phyloP scores from a whole-genome alignment of 2,797 vertebrate species.

The Hydrocynus forskahlii region DNA sequence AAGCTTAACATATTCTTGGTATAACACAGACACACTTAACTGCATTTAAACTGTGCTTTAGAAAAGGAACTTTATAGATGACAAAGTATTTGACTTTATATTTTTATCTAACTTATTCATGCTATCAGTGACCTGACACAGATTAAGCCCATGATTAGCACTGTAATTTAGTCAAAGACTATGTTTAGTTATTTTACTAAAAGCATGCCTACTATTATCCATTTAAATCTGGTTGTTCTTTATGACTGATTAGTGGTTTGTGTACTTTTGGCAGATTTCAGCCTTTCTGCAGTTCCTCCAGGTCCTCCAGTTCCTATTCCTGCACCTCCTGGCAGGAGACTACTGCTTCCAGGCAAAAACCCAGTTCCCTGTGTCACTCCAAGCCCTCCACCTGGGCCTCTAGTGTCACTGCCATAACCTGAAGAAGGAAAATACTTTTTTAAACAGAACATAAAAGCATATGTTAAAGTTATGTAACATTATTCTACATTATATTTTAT shows the following conservation, averaged over 20 bases:
- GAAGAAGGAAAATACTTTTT: neutral
- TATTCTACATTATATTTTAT: too few species aligned
- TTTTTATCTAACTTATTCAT: too few species aligned
- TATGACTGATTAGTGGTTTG: neutral
- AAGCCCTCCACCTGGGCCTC: slow-evolving; percentile 48
- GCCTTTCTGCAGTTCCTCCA: neutral
- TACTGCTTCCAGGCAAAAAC: slow-evolving; percentile 45
- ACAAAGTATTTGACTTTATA: too few species aligned
- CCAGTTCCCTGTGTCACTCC: slow-evolving; percentile 40
- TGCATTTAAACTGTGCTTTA: too few species aligned
- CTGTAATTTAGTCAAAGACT: neutral
- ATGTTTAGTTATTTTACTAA: neutral
- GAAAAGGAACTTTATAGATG: too few species aligned
- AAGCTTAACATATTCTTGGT: neutral
- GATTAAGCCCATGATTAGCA: too few species aligned
- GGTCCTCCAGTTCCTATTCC: slow-evolving; percentile 38
- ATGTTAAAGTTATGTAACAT: too few species aligned
- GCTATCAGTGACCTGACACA: too few species aligned
- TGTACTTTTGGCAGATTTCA: slow-evolving; percentile 47
- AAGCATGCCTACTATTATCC: neutral
- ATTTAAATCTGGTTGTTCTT: neutral
- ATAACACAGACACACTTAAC: too few species aligned
- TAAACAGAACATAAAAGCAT: neutral
- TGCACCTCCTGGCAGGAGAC: slow-evolving; percentile 33
- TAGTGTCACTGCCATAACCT: slow-evolving; percentile 45